Conservation (phyloP, 2,797 vertebrate genomes). For the Takifugu ocellatus region DNA sequence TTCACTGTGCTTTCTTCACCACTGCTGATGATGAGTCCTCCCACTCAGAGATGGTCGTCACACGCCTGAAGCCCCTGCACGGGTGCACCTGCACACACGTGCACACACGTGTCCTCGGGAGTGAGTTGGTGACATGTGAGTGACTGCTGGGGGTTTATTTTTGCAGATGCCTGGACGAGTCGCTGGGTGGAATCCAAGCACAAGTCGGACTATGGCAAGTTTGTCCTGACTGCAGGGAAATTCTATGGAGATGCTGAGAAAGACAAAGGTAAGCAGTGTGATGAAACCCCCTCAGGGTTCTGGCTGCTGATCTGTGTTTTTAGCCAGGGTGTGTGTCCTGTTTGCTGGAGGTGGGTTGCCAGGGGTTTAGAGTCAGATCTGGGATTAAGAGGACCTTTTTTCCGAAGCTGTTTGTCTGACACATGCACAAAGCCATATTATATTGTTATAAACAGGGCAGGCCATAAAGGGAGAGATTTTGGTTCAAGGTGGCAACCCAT, state of each 20-base stretch:
- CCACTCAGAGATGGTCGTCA: neutral
- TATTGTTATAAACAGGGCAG: too few species aligned
- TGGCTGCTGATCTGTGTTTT: neutral
- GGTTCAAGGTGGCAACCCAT: too few species aligned
- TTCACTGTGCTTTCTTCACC: neutral
- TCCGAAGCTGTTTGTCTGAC: neutral
- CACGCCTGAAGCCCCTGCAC: constrained; percentile 15
- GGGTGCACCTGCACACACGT: constrained; percentile 9
- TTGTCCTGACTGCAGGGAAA: constrained; percentile 77
- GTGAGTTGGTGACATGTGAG: constrained; percentile 1
- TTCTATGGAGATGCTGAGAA: constrained; percentile 82
- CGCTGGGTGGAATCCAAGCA: constrained; percentile 81
- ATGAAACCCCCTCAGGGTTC: neutral
- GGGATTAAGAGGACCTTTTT: neutral
- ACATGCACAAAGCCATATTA: too few species aligned
- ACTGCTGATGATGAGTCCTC: neutral
- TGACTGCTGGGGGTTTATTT: constrained; percentile 8
- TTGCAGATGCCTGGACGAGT: constrained; percentile 77
- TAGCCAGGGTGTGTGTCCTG: constrained; percentile 1
- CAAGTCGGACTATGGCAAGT: constrained; percentile 79
- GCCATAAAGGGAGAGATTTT: too few species aligned
- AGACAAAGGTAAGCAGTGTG: constrained; percentile 76
- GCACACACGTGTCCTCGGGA: too few species aligned
- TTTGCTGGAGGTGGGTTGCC: neutral
- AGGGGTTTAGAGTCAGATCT: neutral